Percentiles rank a stretch among this genome's conserved stretches.
These are phyloP conservation scores for Bombyx mori DNA, from an alignment of 1,140 invertebrate species.

Conservation along the genomic window ASM3026992v2 NC_085120.1:10816001-10816500, in stretches of 20 bases:
- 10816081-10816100: conserved; percentile 47
- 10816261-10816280: conserved; percentile 48
- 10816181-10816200: conserved; percentile 48
- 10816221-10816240: conserved; percentile 43
- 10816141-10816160: conserved; percentile 52
- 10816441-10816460: conserved; percentile 46
- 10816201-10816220: conserved; percentile 58
- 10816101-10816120: conserved; percentile 47
- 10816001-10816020: conserved; percentile 48
- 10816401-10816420: conserved; percentile 41
- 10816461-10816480: conserved; percentile 27
- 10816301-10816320: conserved; percentile 51
- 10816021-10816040: conserved; percentile 48
- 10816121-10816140: conserved; percentile 56
- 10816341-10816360: conserved; percentile 51
- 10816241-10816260: conserved; percentile 43
- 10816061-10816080: conserved; percentile 60
- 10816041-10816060: conserved; percentile 59
- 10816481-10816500: conserved; percentile 41
- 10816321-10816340: conserved; percentile 37
- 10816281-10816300: conserved; percentile 45
- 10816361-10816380: conserved; percentile 57
- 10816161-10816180: conserved; percentile 57
- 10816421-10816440: conserved; percentile 36
- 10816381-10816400: conserved; percentile 43